phyloP scores from a whole-genome alignment of 2,113 vertebrate genomes.

The Cheirogaleus medius region DNA sequence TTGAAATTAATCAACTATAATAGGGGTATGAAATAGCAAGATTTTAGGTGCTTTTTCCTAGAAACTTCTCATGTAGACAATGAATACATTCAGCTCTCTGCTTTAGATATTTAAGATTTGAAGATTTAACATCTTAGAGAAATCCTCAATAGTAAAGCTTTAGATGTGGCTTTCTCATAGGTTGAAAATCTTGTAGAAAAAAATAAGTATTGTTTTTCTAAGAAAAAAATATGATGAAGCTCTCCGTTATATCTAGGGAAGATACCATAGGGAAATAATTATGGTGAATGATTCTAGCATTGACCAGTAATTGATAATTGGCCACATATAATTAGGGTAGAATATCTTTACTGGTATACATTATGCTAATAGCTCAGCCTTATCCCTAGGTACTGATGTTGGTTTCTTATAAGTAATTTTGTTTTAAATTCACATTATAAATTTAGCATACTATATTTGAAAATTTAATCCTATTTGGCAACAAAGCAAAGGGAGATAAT shows the following conservation, averaged over 20 bases:
- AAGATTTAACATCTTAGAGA: slow-evolving; percentile 46
- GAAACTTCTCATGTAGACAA: neutral
- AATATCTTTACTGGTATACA: slow-evolving; percentile 73
- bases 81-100: neutral
- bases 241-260: slow-evolving; percentile 69
- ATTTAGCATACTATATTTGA: slow-evolving; percentile 84
- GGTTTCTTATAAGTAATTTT: slow-evolving; percentile 81
- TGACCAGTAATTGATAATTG: slow-evolving; percentile 86
- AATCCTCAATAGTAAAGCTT: slow-evolving; percentile 30
- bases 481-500: slow-evolving; percentile 84
- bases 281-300: slow-evolving; percentile 79
- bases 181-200: slow-evolving; percentile 57
- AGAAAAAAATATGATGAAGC: slow-evolving; percentile 66
- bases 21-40: neutral
- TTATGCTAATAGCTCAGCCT: slow-evolving; percentile 78
- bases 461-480: slow-evolving; percentile 86
- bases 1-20: slow-evolving; percentile 58
- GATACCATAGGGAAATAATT: slow-evolving; percentile 81
- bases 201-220: slow-evolving; percentile 54
- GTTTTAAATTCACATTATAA: slow-evolving; percentile 82
- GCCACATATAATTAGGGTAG: slow-evolving; percentile 84
- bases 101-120: slow-evolving; percentile 20
- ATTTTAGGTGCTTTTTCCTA: slow-evolving; percentile 46
- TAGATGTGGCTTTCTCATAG: slow-evolving; percentile 50
- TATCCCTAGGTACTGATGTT: slow-evolving; percentile 77